Percentiles rank a stretch among this genome's conserved stretches.
These are phyloP conservation scores for Listronotus oregonensis DNA, from an alignment of 1,140 invertebrate species.

Conservation along the genomic window DNA sequence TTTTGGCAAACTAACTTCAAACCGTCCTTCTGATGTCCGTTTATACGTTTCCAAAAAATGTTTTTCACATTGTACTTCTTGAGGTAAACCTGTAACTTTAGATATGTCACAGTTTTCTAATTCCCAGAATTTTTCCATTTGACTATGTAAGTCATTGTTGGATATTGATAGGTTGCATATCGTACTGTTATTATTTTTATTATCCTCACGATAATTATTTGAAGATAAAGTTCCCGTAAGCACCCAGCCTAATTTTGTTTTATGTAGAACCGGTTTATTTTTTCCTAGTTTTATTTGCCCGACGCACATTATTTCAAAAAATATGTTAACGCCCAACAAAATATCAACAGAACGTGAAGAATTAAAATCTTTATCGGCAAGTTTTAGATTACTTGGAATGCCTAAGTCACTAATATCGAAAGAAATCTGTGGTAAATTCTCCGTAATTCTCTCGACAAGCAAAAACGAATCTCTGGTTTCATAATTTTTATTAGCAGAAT, in stretches of 20 bases:
- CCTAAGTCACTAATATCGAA: slow-evolving; percentile 13
- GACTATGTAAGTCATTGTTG: no score
- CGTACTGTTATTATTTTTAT: no score
- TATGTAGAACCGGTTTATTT: no score
- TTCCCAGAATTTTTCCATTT: no score
- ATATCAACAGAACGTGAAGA: slow-evolving; percentile 34
- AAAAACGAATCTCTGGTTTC: slow-evolving; percentile 6
- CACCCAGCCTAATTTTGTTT: slow-evolving; percentile 45
- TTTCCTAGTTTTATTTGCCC: no score
- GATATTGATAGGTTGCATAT: no score
- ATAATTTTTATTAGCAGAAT: slow-evolving; percentile 6
- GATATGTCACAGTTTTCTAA: no score
- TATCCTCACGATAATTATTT: no score
- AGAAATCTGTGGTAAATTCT: slow-evolving; percentile 7
- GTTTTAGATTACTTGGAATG: slow-evolving; percentile 29
- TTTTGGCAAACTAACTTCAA: slow-evolving; percentile 39
- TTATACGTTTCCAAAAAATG: slow-evolving; percentile 33
- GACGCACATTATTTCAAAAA: no score
- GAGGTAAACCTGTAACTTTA: no score
- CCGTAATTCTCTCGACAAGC: no score
- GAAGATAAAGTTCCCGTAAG: slow-evolving; percentile 26
- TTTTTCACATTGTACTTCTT: slow-evolving; percentile 32
- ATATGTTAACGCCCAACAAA: slow-evolving; percentile 42
- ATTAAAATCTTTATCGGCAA: slow-evolving; percentile 45
- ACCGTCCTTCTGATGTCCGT: slow-evolving; percentile 24